Base-by-base conservation (phyloP, 2,113 vertebrate species). In the Cnemophilus loriae region DNA sequence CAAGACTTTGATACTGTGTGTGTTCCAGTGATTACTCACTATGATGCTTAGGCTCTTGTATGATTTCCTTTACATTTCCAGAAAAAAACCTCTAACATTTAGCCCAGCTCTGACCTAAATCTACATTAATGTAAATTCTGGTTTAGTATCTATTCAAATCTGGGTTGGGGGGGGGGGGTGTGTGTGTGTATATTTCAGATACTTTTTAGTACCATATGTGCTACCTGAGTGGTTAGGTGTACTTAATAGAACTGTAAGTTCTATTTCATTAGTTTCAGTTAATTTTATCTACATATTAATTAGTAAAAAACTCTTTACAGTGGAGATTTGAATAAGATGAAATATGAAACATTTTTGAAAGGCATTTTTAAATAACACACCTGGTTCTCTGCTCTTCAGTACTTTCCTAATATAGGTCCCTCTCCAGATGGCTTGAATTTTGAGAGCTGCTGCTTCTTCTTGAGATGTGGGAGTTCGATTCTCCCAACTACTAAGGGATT, bases 391-490 rank as follows among this genome's bases (percentile, higher is more conserved):
- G 85, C 97, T 97, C 20, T 80, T 96, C 41, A 97, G 28, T 71
- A 98, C 77, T 94, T 95, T 59, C 61, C 95, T 96, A 63, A 97
- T 81, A 32, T 97, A 97, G 22, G 79, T 44, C 18, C 97, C 97
- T 97, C 93, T 98, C 97, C 98, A 98, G 59, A 79, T 30, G 20
- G 96, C 93, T 95, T 99, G 98, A 64, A 99, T 92, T 92, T 96
- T 84, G 26, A 94, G 91, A 76, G 94, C 97, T 82, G 98, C 98
- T 78, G 87, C 84, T 59, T 52, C 94, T 96, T 98, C 98, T 74
- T 95, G 70, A 47, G 92, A 77, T 79, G 98, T 97, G 20, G 97
- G 73, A 60, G 85, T 93, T 86, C 11, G 98, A 90, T 96, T 95
- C 46, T 87, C 96, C 97, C 98, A 98, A 2, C 46, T 79, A 78